These are phyloP conservation scores for Tympanuchus pallidicinctus DNA, from an alignment of 2,113 vertebrate species.

Conservation along the genomic window DNA sequence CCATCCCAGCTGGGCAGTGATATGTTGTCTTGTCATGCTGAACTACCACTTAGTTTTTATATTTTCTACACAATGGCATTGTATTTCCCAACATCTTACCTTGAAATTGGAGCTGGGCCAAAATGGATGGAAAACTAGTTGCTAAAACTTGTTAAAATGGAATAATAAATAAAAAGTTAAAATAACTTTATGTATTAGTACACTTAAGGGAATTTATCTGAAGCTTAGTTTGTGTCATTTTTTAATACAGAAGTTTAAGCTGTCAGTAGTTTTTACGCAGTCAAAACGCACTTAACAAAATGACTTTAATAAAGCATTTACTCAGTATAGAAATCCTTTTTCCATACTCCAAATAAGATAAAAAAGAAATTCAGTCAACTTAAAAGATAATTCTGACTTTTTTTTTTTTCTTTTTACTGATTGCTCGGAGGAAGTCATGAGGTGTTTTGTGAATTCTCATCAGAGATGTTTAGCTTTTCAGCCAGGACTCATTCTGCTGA, in stretches of 20 bases:
- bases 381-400: not conserved
- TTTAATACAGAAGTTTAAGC: not conserved
- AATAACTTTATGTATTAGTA: not conserved
- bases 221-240: fast-evolving
- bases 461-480: not conserved
- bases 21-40: slow-evolving; percentile 17
- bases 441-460: not conserved
- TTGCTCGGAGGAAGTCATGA: not conserved
- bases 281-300: not conserved
- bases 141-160: not conserved
- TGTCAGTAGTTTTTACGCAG: not conserved
- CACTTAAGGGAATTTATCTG: not conserved
- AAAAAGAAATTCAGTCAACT: not conserved
- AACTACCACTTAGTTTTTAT: not conserved
- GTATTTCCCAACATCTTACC: not conserved
- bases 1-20: slow-evolving; percentile 21
- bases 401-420: not conserved
- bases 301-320: not conserved
- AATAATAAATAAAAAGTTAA: not conserved
- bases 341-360: not conserved
- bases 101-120: not conserved
- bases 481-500: not conserved
- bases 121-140: not conserved
- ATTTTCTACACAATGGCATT: not conserved
- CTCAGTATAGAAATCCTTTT: not conserved